Conservation (phyloP, 2,888 invertebrate species). For the Liopterus haemorrhoidalis region DNA sequence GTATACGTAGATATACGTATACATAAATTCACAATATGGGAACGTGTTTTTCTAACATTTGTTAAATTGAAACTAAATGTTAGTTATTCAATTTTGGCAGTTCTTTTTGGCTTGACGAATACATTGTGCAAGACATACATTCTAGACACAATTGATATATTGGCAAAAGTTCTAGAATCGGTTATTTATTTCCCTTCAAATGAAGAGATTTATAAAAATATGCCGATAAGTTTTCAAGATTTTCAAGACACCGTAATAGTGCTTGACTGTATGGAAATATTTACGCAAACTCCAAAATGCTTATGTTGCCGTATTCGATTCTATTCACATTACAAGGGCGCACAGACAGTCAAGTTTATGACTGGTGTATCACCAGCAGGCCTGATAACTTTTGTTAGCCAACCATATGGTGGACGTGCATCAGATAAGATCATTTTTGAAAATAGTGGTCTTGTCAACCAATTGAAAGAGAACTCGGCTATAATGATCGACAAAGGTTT, state of each 20-base stretch:
- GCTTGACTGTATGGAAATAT: conserved; percentile 5
- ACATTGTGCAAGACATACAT: too few species aligned
- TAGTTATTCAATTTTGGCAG: conserved; percentile 1
- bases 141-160: too few species aligned
- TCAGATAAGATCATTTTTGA: conserved; percentile 30
- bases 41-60: neutral
- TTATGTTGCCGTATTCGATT: conserved; percentile 14
- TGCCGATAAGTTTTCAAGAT: neutral
- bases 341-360: conserved; percentile 30
- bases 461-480: conserved; percentile 23
- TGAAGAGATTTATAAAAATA: conserved; percentile 7
- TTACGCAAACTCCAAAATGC: conserved; percentile 3
- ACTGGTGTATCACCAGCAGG: conserved; percentile 31
- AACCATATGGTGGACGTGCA: conserved; percentile 29
- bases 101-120: neutral
- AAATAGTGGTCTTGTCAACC: conserved; percentile 25
- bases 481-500: conserved; percentile 35
- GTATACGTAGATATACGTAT: neutral
- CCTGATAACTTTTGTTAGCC: conserved; percentile 29
- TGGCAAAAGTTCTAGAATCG: neutral
- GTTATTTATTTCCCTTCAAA: conserved; percentile 2
- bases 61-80: neutral
- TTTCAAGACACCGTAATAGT: conserved; percentile 1
- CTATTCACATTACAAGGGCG: conserved; percentile 27
- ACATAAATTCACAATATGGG: neutral